phyloP scores from a whole-genome alignment of 1,140 invertebrate genomes.

The Stenopsyche tienmushanensis region DNA sequence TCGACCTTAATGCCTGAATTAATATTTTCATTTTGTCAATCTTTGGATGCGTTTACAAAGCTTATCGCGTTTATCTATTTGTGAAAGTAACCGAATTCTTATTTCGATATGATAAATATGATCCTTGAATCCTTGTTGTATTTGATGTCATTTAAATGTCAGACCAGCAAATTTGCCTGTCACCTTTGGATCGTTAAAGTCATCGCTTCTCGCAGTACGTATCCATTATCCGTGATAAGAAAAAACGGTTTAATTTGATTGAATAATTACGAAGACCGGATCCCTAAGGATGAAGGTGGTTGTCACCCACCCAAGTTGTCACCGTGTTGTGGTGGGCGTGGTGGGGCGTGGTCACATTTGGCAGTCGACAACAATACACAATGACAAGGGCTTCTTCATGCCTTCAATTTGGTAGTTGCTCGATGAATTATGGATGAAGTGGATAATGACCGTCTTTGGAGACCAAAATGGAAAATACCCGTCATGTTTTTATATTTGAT shows the following conservation, averaged over 20 bases:
- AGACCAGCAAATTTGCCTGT: too few species aligned
- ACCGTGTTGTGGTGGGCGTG: constrained; percentile 15
- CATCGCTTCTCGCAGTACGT: not conserved
- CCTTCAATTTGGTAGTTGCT: constrained; percentile 16
- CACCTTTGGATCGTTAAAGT: too few species aligned
- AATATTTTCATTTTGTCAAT: too few species aligned
- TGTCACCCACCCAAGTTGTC: constrained; percentile 10
- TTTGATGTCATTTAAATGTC: too few species aligned
- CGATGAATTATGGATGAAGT: constrained; percentile 26
- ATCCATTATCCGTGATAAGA: not conserved
- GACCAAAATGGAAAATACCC: constrained; percentile 8
- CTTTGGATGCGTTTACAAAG: too few species aligned
- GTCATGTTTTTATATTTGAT: constrained; percentile 14
- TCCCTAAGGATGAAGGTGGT: not conserved
- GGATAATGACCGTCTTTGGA: constrained; percentile 13
- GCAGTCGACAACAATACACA: constrained; percentile 30
- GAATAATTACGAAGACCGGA: not conserved
- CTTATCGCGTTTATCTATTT: too few species aligned
- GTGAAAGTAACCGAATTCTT: not conserved
- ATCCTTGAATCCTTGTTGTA: too few species aligned
- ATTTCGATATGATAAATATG: too few species aligned
- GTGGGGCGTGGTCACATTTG: constrained; percentile 22
- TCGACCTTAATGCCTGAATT: too few species aligned
- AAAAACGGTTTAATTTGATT: not conserved
- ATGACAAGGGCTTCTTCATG: constrained; percentile 20